Conservation (phyloP, 2,113 vertebrate genomes). For the Pyxicephalus adspersus region DNA sequence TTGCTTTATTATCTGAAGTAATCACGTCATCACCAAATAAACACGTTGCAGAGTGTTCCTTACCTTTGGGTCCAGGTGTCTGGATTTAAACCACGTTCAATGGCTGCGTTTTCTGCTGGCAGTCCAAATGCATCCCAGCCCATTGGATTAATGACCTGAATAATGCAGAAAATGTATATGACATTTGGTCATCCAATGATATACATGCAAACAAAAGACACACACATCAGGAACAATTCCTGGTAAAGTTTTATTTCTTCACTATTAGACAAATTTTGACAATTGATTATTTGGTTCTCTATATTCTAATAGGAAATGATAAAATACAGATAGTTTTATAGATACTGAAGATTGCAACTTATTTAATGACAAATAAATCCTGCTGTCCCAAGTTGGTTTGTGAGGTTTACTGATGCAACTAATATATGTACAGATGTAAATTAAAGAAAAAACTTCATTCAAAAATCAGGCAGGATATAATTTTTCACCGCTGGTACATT, state of each 20-base stretch:
- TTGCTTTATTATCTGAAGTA: no score
- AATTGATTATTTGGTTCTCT: no score
- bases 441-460: background rate
- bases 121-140: slow-evolving; percentile 97
- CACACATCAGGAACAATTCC: no score
- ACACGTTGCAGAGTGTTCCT: no score
- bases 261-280: no score
- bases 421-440: background rate
- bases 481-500: no score
- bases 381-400: background rate
- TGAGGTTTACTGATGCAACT: no score
- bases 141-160: slow-evolving; percentile 95
- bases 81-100: slow-evolving; percentile 87
- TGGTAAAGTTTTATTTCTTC: no score
- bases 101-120: slow-evolving; percentile 95
- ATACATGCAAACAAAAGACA: background rate
- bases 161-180: background rate
- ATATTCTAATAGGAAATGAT: no score
- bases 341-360: background rate
- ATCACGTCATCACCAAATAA: no score
- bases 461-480: no score
- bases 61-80: slow-evolving; percentile 92
- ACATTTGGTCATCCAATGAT: background rate
- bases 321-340: no score
- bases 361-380: background rate